Conservation (phyloP, 2,797 vertebrate species). For the Todus mexicanus region DNA sequence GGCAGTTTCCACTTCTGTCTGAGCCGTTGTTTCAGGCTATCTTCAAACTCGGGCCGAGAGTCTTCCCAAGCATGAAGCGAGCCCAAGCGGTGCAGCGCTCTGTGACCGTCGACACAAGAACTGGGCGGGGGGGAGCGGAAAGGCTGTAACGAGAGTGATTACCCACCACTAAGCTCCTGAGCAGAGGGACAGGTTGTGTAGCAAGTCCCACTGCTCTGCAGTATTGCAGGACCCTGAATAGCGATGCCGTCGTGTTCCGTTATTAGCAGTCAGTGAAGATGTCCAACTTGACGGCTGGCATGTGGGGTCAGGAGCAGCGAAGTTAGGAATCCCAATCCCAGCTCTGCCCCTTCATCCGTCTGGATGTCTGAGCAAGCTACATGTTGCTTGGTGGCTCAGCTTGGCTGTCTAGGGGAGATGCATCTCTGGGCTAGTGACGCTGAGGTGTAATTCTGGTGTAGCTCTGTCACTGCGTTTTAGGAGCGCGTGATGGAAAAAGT, state of each 20-base stretch:
- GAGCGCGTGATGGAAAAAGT: background rate
- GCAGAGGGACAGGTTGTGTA: background rate
- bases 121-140: background rate
- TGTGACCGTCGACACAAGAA: background rate
- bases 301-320: background rate
- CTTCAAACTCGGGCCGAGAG: conserved; percentile 12
- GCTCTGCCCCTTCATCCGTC: background rate
- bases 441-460: background rate
- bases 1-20: conserved; percentile 31
- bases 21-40: conserved; percentile 50
- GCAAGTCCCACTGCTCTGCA: background rate
- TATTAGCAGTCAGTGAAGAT: background rate
- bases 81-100: background rate
- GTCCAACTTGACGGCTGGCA: background rate
- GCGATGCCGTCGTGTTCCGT: accelerated
- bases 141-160: background rate
- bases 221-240: background rate
- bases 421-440: background rate
- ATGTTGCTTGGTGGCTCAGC: background rate
- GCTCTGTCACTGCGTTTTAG: background rate
- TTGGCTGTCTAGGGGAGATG: background rate
- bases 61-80: background rate
- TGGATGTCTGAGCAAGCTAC: accelerated
- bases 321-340: background rate
- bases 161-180: background rate